Conservation (phyloP, 2,888 invertebrate species). For the Heliconius charithonia region DNA sequence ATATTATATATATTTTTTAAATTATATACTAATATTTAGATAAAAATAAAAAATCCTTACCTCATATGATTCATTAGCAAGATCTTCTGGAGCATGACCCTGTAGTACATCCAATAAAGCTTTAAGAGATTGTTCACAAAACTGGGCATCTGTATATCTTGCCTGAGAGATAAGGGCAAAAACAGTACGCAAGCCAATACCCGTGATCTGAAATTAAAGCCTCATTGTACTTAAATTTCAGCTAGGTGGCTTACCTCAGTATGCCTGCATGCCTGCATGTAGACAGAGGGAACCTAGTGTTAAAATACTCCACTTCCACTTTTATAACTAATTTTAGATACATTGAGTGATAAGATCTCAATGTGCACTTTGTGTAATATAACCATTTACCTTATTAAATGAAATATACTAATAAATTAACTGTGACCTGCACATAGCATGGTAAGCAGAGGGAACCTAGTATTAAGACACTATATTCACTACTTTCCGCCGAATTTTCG, state of each 20-base stretch:
- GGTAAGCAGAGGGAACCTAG: too few species aligned
- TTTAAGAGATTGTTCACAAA: slow-evolving; percentile 94
- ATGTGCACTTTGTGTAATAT: too few species aligned
- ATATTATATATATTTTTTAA: too few species aligned
- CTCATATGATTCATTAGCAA: slow-evolving; percentile 91
- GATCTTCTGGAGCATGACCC: slow-evolving; percentile 93
- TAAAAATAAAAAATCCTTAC: slow-evolving; percentile 62
- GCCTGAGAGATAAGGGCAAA: slow-evolving; percentile 96
- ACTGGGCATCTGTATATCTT: slow-evolving; percentile 89
- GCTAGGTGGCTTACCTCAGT: not conserved
- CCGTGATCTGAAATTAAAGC: slow-evolving; percentile 85
- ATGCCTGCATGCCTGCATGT: not conserved
- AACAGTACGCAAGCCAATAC: slow-evolving; percentile 92
- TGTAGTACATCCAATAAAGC: slow-evolving; percentile 96
- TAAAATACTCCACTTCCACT: too few species aligned
- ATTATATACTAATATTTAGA: not conserved
- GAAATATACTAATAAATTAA: too few species aligned
- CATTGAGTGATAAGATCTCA: too few species aligned
- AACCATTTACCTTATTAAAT: too few species aligned
- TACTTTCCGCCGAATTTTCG: too few species aligned
- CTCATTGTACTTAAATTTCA: not conserved
- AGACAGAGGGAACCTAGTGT: too few species aligned
- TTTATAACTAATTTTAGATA: too few species aligned
- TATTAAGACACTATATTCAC: too few species aligned
- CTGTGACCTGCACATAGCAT: too few species aligned